Evolutionary conservation across 1,140 invertebrate species (phyloP).

Genomic region (Parasteatoda tepidariorum): DNA sequence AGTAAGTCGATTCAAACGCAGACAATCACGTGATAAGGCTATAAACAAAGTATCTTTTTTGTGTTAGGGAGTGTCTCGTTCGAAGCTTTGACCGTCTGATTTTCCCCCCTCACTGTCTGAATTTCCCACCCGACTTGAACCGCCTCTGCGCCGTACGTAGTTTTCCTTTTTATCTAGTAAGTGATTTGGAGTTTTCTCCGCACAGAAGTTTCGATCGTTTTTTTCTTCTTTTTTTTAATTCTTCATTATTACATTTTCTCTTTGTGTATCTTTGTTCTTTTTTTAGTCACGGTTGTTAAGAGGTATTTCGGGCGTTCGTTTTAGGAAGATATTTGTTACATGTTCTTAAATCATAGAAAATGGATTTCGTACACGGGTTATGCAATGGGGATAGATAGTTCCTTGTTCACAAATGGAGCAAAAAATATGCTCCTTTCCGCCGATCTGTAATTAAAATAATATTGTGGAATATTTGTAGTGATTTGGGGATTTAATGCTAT

Average conservation of each 20-base stretch:
- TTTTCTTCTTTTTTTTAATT: background rate
- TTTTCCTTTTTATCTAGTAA: too few relatives aligned
- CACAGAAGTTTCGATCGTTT: background rate
- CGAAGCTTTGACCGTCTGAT: constrained; percentile 38
- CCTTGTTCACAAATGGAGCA: too few relatives aligned
- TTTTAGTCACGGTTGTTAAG: background rate
- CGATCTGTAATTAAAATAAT: too few relatives aligned
- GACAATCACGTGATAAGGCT: constrained; percentile 21
- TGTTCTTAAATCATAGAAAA: too few relatives aligned
- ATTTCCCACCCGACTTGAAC: background rate
- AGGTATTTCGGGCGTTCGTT: too few relatives aligned
- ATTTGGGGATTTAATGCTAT: too few relatives aligned
- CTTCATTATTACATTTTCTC: background rate
- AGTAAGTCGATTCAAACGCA: background rate
- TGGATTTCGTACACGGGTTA: too few relatives aligned
- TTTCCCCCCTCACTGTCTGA: constrained; percentile 39
- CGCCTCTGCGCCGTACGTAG: background rate
- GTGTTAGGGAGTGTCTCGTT: constrained; percentile 37
- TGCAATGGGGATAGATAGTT: too few relatives aligned
- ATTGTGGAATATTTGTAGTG: too few relatives aligned
- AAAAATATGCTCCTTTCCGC: too few relatives aligned
- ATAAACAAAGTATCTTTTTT: constrained; percentile 54
- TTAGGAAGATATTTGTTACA: too few relatives aligned
- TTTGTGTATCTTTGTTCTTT: background rate
- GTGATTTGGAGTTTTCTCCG: too few relatives aligned